Evolutionary conservation across 2,113 vertebrate species (phyloP).

Genomic region (Silurus glanis): DNA sequence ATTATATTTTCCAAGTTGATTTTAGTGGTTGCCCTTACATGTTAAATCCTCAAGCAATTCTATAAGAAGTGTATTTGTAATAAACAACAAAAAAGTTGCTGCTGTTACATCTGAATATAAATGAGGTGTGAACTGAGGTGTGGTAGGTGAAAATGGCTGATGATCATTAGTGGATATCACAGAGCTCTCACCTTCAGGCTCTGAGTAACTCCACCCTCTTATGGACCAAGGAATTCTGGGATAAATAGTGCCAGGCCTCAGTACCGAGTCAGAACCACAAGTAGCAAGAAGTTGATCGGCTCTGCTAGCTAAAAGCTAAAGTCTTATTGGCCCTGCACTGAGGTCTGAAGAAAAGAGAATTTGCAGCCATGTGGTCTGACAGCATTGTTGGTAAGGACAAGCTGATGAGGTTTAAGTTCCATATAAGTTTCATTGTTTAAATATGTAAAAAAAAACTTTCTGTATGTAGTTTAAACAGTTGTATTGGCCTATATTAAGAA

Average conservation of each 20-base stretch:
- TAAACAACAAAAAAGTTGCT: slow-evolving; percentile 22
- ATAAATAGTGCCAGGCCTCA: slow-evolving; percentile 42
- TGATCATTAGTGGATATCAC: slow-evolving; percentile 34
- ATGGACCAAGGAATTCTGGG: slow-evolving; percentile 22
- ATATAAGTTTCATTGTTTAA: not conserved
- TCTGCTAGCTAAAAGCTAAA: not conserved
- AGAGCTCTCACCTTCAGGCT: slow-evolving; percentile 21
- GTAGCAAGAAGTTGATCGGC: slow-evolving; percentile 24
- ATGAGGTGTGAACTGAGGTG: slow-evolving; percentile 50
- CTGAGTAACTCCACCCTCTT: slow-evolving; percentile 33
- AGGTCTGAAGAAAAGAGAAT: slow-evolving; percentile 12
- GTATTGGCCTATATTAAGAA: not conserved
- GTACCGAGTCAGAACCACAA: slow-evolving; percentile 30
- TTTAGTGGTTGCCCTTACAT: slow-evolving; percentile 13
- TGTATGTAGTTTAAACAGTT: not conserved
- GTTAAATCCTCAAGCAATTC: slow-evolving; percentile 6
- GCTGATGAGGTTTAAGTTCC: not conserved
- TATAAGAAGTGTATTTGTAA: not conserved
- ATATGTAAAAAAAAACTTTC: not conserved
- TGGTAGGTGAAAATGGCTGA: slow-evolving; percentile 39
- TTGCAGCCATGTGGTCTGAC: slow-evolving; percentile 51
- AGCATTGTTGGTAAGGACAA: slow-evolving; percentile 39
- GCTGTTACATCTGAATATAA: slow-evolving; percentile 10
- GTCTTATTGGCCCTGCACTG: not conserved
- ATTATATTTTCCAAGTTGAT: not conserved